A percentile compares a stretch with the other conserved stretches of the same genome.
Conservation (phyloP, 2,113 vertebrate genomes). For the Cygnus atratus region DNA sequence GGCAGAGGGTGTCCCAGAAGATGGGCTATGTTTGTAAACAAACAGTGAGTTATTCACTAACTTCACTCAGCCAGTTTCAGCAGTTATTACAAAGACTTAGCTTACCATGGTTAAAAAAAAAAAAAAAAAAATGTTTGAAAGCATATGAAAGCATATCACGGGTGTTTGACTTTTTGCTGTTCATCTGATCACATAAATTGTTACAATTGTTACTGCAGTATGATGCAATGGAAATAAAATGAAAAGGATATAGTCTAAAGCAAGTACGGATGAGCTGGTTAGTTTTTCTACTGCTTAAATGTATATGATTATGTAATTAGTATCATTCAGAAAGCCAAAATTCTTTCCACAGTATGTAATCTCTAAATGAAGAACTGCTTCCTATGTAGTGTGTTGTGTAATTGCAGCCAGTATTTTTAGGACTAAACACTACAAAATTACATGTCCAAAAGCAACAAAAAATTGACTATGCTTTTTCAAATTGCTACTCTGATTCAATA, state of each 20-base stretch:
- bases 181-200: background rate
- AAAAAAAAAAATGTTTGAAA: background rate
- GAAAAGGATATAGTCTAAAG: background rate
- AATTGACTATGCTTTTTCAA: background rate
- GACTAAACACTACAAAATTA: constrained; percentile 1
- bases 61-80: background rate
- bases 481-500: background rate
- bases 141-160: background rate
- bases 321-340: background rate
- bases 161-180: background rate
- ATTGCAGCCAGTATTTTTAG: constrained; percentile 3
- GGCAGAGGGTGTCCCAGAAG: background rate
- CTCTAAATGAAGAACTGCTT: background rate
- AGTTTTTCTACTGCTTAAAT: background rate
- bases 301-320: background rate
- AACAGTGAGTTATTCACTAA: background rate
- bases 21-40: too few relatives aligned
- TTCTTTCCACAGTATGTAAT: background rate
- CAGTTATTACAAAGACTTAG: background rate
- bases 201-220: background rate
- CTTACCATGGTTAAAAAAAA: background rate
- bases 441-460: background rate
- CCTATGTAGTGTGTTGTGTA: background rate
- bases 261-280: background rate
- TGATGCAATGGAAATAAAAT: background rate